Conservation (phyloP, 2,797 vertebrate species). For the Mormyrops boulengeri region DNA sequence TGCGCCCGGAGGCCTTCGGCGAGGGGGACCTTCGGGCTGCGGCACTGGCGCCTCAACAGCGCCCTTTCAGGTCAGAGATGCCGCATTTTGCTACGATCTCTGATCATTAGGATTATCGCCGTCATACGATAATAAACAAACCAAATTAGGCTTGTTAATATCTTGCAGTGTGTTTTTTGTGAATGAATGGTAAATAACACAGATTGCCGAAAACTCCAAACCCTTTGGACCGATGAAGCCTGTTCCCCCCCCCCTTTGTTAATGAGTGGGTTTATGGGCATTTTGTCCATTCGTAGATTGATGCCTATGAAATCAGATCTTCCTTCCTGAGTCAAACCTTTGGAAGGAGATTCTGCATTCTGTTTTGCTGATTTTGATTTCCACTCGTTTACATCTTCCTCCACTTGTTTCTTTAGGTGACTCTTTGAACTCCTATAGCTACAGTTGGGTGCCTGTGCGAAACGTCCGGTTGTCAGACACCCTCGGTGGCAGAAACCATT, state of each 20-base stretch:
- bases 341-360: not conserved
- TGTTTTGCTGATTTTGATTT: not conserved
- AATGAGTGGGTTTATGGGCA: not conserved
- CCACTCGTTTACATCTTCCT: not conserved
- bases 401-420: conserved; percentile 47
- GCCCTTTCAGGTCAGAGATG: conserved; percentile 55
- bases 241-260: not conserved
- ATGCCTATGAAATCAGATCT: not conserved
- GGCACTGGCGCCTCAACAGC: conserved; percentile 49
- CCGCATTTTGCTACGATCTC: too few species aligned
- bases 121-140: not conserved
- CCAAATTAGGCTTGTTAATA: not conserved
- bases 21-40: conserved; percentile 51
- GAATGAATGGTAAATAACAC: not conserved
- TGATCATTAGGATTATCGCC: not conserved
- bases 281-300: not conserved
- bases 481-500: conserved; percentile 25
- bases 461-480: conserved; percentile 52
- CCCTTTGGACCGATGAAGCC: not conserved
- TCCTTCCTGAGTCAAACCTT: not conserved
- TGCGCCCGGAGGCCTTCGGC: conserved; percentile 43
- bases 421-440: conserved; percentile 54
- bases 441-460: conserved; percentile 57
- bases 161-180: not conserved
- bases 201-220: not conserved